A percentile compares a stretch with the other conserved stretches of the same genome.
phyloP scores from a whole-genome alignment of 2,888 invertebrate species.

The Ormia ochracea region DNA sequence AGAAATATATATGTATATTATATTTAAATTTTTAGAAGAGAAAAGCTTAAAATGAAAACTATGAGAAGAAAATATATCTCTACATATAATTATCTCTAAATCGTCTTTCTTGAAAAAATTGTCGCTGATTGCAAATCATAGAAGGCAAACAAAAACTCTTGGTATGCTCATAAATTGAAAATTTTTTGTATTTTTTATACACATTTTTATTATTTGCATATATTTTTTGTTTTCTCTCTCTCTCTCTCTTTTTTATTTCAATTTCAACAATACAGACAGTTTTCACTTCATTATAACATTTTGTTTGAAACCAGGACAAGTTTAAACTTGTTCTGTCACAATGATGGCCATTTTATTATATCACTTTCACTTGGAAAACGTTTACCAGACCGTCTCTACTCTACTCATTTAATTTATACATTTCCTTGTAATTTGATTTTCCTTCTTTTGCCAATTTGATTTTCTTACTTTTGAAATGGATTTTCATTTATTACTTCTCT shows the following conservation, averaged over 20 bases:
- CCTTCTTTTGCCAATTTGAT: not conserved
- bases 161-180: too few relatives aligned
- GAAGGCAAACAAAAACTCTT: too few relatives aligned
- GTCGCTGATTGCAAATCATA: too few relatives aligned
- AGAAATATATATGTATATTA: too few relatives aligned
- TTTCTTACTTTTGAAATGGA: not conserved
- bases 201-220: conserved; percentile 10
- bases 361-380: conserved; percentile 57
- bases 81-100: too few relatives aligned
- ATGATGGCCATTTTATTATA: conserved; percentile 45
- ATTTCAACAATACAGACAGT: not conserved
- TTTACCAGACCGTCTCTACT: not conserved
- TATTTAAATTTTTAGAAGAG: too few relatives aligned
- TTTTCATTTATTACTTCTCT: not conserved
- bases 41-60: too few relatives aligned
- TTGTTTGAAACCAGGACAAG: conserved; percentile 20
- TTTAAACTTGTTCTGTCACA: conserved; percentile 34
- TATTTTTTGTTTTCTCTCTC: not conserved
- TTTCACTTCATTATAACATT: conserved; percentile 30
- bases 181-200: too few relatives aligned
- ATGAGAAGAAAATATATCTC: too few relatives aligned
- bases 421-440: too few relatives aligned
- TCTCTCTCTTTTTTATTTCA: too few relatives aligned
- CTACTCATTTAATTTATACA: not conserved
- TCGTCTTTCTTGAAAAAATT: too few relatives aligned